Base-by-base conservation (phyloP, 1,140 invertebrate genomes). In the Neodiprion lecontei region DNA sequence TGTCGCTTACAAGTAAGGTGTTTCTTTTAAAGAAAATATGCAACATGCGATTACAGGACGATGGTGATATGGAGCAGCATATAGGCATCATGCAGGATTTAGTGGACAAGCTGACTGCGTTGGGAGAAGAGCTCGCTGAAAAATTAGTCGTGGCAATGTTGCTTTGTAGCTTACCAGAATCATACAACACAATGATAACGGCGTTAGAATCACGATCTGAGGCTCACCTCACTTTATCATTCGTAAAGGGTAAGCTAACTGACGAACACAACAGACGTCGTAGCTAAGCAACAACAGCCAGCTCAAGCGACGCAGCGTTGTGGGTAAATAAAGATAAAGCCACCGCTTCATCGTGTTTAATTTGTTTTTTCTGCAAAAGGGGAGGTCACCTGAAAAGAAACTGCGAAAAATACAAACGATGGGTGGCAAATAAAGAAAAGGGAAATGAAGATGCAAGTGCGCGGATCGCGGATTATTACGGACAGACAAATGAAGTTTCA, bases 151-250 rank as follows among this genome's bases (percentile, higher is more conserved):
- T 74, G 14, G 68, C 72, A 10, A 75, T 80, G 72, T 23, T 75
- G 10, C 67, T 80, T 1, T 49, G 66, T n/a, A 79, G 77, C 68
- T 67, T 79, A 48, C 74, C 76, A 65, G 61, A 73, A 12, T 73
- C 74, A 11, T 79, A 77, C 50, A 70, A 72, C 67, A 75, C 72
- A 10, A 66, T 79, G 61, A 70, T 77, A 9, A 76, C 74, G 10
- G 77, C 75, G 48, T 71, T 79, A 49, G 77, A 79, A 72, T 70
- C 69, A 48, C 28, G 77, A 23, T 40, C 72, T 53, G 67, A 74
- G 71, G 21, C 12, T 28, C 73, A 76, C 12, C 47, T 77, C 50
- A 79, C 74, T 8, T 49, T 47, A 12, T 40, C 66, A 12, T 10
- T 77, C 9, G 71, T 79, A 14, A 72, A 74, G 65, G 69, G 21